Evolutionary conservation across 1,140 invertebrate genomes (phyloP).

Genomic region (Stegodyphus mimosarum): DNA sequence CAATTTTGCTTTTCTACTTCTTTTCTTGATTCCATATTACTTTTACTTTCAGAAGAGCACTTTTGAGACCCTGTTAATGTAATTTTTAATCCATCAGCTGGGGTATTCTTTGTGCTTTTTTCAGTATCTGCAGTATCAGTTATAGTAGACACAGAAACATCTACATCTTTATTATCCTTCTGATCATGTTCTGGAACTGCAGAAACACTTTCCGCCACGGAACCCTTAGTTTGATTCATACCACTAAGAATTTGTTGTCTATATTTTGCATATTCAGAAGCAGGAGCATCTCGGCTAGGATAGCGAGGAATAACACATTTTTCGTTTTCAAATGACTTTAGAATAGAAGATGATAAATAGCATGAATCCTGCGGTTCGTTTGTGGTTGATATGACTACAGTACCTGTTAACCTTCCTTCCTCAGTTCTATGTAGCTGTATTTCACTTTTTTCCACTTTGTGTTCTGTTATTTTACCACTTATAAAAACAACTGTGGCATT

Average conservation of each 20-base stretch:
- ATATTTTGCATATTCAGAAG: slow-evolving; percentile 58
- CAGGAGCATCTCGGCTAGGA: slow-evolving; percentile 56
- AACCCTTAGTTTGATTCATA: slow-evolving; percentile 2
- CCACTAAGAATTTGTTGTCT: slow-evolving; percentile 50
- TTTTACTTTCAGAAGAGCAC: slow-evolving; percentile 8
- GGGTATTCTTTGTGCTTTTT: slow-evolving; percentile 12
- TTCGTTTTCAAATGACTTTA: slow-evolving; percentile 52
- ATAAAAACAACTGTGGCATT: slow-evolving; percentile 58
- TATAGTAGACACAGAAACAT: neutral
- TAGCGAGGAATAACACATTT: slow-evolving; percentile 34
- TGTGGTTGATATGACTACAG: slow-evolving; percentile 59
- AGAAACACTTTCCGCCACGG: neutral
- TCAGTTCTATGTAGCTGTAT: slow-evolving; percentile 56
- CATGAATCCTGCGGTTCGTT: slow-evolving; percentile 51
- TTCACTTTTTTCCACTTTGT: slow-evolving; percentile 58
- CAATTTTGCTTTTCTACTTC: neutral
- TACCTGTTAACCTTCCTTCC: slow-evolving; percentile 52
- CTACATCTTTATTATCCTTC: neutral
- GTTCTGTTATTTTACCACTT: slow-evolving; percentile 57
- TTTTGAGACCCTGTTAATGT: slow-evolving; percentile 52
- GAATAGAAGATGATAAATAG: slow-evolving; percentile 51
- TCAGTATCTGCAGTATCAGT: neutral
- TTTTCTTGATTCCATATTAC: neutral
- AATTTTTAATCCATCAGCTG: slow-evolving; percentile 37
- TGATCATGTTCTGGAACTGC: neutral